Evolutionary conservation across 2,888 invertebrate species (phyloP).

Genomic region (Eristalis pertinax): DNA sequence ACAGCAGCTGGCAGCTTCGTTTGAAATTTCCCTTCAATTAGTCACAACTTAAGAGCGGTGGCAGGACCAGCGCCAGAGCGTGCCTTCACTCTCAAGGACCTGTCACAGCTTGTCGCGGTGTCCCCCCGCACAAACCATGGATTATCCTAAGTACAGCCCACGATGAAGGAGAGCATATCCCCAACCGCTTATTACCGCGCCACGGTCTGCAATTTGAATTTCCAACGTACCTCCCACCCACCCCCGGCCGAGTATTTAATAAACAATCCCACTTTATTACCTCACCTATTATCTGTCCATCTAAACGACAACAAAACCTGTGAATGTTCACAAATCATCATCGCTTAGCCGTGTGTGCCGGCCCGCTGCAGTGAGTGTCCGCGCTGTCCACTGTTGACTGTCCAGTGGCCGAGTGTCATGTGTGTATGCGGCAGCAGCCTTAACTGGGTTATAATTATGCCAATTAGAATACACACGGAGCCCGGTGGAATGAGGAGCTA

Average conservation of each 20-base stretch:
- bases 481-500: not conserved
- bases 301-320: slow-evolving; percentile 71
- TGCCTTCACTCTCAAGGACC: not conserved
- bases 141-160: slow-evolving; percentile 42
- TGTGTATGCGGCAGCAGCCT: slow-evolving; percentile 34
- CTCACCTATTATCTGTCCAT: slow-evolving; percentile 68
- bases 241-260: slow-evolving; percentile 59
- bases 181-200: slow-evolving; percentile 60
- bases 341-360: slow-evolving; percentile 46
- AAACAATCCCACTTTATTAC: slow-evolving; percentile 72
- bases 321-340: slow-evolving; percentile 73
- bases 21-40: not conserved
- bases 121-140: slow-evolving; percentile 4
- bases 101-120: not conserved
- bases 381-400: not conserved
- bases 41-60: not conserved
- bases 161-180: not conserved
- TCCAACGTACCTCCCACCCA: slow-evolving; percentile 19
- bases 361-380: not conserved
- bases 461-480: slow-evolving; percentile 62
- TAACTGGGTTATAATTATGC: slow-evolving; percentile 67
- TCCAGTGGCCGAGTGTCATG: not conserved
- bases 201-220: slow-evolving; percentile 67
- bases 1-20: not conserved
- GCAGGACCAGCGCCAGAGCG: not conserved